A percentile compares a stretch with the other conserved stretches of the same genome.
Evolutionary conservation across 2,888 invertebrate species (phyloP).

Genomic region (Sphaeridia pumilis): DNA sequence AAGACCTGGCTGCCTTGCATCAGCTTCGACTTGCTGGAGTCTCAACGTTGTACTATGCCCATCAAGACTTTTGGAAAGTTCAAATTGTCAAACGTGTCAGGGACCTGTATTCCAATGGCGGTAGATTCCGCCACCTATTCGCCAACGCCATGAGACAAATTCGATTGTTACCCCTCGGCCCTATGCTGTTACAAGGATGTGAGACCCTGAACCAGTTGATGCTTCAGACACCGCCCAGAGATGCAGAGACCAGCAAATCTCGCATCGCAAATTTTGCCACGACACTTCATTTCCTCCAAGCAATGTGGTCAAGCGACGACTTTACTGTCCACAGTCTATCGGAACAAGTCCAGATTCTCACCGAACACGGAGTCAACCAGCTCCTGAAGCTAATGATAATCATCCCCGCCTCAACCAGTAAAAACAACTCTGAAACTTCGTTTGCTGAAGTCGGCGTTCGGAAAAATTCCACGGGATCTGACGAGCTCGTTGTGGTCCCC

Average conservation of each 20-base stretch:
- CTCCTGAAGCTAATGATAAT: constrained; percentile 4
- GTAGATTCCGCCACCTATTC: not conserved
- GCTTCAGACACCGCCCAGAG: not conserved
- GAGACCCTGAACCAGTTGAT: constrained; percentile 7
- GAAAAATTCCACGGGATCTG: not conserved
- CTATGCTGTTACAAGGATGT: constrained; percentile 3
- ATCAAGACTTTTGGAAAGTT: not conserved
- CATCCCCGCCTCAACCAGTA: not conserved
- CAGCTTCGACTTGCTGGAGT: constrained; percentile 2
- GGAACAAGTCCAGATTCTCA: constrained; percentile 8
- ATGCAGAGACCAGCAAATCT: not conserved
- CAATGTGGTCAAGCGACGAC: constrained; percentile 1
- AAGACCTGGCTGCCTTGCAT: constrained; percentile 6
- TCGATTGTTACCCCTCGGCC: constrained; percentile 5
- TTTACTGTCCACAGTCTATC: not conserved
- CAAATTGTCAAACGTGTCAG: not conserved
- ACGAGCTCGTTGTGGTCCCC: not conserved
- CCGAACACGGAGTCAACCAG: constrained; percentile 5
- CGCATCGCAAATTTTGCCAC: constrained; percentile 4
- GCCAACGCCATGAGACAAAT: not conserved
- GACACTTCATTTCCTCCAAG: constrained; percentile 4
- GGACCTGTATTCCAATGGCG: not conserved
- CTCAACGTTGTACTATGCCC: not conserved
- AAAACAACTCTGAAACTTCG: not conserved
- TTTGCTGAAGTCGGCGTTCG: constrained; percentile 7